phyloP scores from a whole-genome alignment of 2,113 vertebrate genomes.

The Megatriorchis doriae region DNA sequence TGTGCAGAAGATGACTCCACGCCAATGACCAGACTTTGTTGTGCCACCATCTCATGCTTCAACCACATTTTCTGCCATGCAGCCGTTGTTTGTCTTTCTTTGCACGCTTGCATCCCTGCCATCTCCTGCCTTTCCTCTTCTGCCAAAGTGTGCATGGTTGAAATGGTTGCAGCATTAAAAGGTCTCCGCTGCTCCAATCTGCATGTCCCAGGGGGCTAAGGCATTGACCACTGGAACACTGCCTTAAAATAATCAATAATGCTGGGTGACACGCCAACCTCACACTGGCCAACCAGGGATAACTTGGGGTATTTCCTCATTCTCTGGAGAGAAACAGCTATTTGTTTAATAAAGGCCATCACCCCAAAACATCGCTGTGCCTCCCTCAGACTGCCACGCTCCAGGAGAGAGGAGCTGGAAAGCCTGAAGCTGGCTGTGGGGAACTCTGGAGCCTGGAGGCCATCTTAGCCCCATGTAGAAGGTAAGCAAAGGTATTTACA shows the following conservation, averaged over 20 bases:
- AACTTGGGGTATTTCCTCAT: slow-evolving; percentile 54
- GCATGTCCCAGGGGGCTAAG: background rate
- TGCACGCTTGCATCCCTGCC: background rate
- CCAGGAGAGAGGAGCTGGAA: background rate
- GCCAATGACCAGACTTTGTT: background rate
- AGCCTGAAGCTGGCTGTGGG: background rate
- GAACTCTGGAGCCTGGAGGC: background rate
- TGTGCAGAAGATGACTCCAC: background rate
- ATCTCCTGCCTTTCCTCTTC: background rate
- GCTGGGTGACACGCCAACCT: background rate
- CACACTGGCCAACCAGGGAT: background rate
- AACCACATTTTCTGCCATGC: background rate
- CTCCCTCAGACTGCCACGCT: background rate
- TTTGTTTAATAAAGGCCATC: background rate
- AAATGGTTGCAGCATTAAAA: background rate
- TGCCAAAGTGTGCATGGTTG: background rate
- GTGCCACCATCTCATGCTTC: background rate
- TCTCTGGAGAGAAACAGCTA: background rate
- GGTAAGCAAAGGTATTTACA: background rate
- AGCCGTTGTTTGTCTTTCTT: background rate
- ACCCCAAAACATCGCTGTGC: background rate
- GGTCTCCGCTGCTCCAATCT: fast-evolving
- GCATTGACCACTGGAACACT: slow-evolving; percentile 65
- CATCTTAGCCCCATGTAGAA: background rate
- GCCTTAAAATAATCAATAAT: slow-evolving; percentile 41